Evolutionary conservation across 2,113 vertebrate genomes (phyloP), one percentile per base, ranked within the genome.

Genomic region (Lagenorhynchus albirostris): DNA sequence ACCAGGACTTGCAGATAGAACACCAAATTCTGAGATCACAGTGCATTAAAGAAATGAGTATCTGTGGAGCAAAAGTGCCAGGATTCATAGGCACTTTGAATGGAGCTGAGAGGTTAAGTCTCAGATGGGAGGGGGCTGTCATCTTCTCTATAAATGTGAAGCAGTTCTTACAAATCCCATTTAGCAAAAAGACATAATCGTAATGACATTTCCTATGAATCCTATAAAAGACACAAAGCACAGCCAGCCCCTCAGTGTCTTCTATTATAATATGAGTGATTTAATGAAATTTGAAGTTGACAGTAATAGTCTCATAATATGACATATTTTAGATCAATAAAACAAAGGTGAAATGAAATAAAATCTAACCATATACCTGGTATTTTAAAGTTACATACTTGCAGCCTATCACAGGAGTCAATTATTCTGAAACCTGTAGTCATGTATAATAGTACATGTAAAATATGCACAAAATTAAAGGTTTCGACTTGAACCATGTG

Each of bases 151-250:
- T 76, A 91, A 96, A 95, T 73, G 81, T 79, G 87, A 97, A 91
- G 23, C 77, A 84, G 36, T 73, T 94, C 65, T 91, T 91, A 44
- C 8, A 89, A 91, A 63, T 79, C n/a, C 25, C 26, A 68, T 83
- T 86, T 89, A 89, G 23, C 76, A 94, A 93, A 94, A 92, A 86
- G 63, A 73, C 53, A 62, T 86, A 79, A 96, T 85, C 68, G 85
- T 91, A 91, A 77, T 89, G 77, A 89, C 82, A 94, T 93, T 96
- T 96, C 76, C 36, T 74, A 93, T 63, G 76, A 92, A 95, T 36
- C 58, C 60, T 81, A 60, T 94, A 65, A 96, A 95, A 97, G 41
- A 68, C 41, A 70, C 15, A 67, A 71, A 88, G 25, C 26, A 65
- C 18, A 89, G 25, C 20, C 60, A 96, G 38, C 8, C 15, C 68